Base-by-base conservation (phyloP, 2,888 invertebrate species). In the Agonopterix arenella region DNA sequence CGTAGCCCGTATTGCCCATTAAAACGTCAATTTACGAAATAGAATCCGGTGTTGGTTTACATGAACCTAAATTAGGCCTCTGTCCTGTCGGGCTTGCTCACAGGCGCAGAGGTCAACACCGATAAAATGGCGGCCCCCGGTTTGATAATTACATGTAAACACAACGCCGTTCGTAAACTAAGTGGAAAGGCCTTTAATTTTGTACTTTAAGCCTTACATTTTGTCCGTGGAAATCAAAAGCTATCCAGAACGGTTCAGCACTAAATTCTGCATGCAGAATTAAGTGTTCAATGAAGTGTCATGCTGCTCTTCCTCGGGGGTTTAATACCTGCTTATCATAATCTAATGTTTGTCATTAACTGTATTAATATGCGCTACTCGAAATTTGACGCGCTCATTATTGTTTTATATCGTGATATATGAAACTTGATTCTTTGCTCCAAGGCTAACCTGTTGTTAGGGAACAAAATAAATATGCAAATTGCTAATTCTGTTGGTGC, bases 71-170 rank as follows among this genome's bases (percentile, higher is more conserved):
- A 73, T 75, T 73, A 70, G 70, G 70, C 61, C 68, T 69, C 66
- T 67, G 65, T 62, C 53, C 52, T 56, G 47, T 5, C 47, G 36
- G 11, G 16, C 41, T 11, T 37, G 37, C 41, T 53, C 56, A 54
- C 48, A 56, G 60, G 62, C 63, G 57, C 64, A 59, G 63, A 63
- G 71, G 70, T 71, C 70, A 70, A 55, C 57, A 56, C 55, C 53
- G 73, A 76, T 81, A 81, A 77, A 73, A 70, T 68, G 68, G 66
- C 61, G 61, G 60, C 52, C 52, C 54, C 62, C 57, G 58, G 56
- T 64, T 62, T 69, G 77, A 80, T 81, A 82, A 80, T 74, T 74
- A 73, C 70, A 70, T 76, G 77, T 80, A 79, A 80, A 82, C 72
- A 80, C 41, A 11, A 45, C 40, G 8, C 36, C 48, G 18, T 38